Evolutionary conservation across 2,888 invertebrate genomes (phyloP).

Genomic region (Orchesellides sinensis): DNA sequence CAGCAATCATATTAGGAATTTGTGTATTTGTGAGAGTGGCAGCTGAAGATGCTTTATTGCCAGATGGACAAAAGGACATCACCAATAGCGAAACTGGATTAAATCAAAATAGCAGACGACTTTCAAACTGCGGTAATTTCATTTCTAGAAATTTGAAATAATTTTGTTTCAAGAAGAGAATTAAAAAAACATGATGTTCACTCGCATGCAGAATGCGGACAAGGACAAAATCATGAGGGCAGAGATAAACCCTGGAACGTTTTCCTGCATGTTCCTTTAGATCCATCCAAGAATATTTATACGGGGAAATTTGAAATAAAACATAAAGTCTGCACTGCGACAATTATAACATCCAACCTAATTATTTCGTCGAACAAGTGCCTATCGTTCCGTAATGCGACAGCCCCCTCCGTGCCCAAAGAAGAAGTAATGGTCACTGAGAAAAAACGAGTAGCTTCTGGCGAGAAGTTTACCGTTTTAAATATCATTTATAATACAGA

Average conservation of each 20-base stretch:
- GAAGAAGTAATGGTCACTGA: neutral
- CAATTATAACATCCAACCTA: constrained; percentile 23
- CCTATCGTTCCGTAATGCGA: neutral
- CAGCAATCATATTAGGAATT: too few relatives aligned
- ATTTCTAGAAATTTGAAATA: too few relatives aligned
- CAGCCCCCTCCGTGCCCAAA: neutral
- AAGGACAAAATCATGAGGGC: neutral
- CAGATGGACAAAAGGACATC: too few relatives aligned
- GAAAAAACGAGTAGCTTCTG: neutral
- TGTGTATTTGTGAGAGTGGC: too few relatives aligned
- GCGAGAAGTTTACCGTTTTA: neutral
- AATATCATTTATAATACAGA: constrained; percentile 6
- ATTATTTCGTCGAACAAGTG: constrained; percentile 29
- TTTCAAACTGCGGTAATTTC: too few relatives aligned
- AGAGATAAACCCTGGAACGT: neutral
- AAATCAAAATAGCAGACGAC: too few relatives aligned
- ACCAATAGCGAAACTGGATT: too few relatives aligned
- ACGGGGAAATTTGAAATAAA: too few relatives aligned
- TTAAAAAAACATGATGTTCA: too few relatives aligned
- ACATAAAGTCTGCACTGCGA: constrained; percentile 21
- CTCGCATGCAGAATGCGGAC: neutral
- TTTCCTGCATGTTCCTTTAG: neutral
- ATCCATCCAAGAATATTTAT: too few relatives aligned
- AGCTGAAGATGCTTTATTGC: too few relatives aligned
- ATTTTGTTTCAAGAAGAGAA: too few relatives aligned